phyloP scores from a whole-genome alignment of 2,888 invertebrate species.

The Tiliacea citrago region DNA sequence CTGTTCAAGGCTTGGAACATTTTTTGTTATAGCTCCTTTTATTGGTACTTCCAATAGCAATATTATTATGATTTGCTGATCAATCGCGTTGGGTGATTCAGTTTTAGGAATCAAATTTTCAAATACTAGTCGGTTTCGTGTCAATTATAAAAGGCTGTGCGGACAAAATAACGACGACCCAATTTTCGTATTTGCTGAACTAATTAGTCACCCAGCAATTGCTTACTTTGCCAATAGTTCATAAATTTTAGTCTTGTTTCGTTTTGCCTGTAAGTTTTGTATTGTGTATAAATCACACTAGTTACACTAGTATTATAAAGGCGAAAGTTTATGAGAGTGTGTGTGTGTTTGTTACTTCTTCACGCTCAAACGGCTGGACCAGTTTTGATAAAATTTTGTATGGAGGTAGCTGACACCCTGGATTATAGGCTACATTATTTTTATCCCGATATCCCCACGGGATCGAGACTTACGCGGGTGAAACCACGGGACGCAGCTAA shows the following conservation, averaged over 20 bases:
- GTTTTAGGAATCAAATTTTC: slow-evolving; percentile 5
- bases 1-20: slow-evolving; percentile 19
- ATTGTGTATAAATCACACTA: no score
- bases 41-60: slow-evolving; percentile 31
- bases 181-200: background rate
- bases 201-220: background rate
- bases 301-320: no score
- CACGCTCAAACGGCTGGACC: no score
- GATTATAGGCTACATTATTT: no score
- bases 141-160: background rate
- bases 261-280: background rate
- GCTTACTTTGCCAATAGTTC: background rate
- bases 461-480: no score
- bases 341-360: no score
- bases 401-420: no score
- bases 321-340: no score
- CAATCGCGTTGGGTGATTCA: background rate
- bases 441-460: no score
- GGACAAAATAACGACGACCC: background rate
- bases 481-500: no score
- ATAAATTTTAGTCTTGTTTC: no score
- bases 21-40: slow-evolving; percentile 32
- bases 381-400: no score
- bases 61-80: slow-evolving; percentile 38
- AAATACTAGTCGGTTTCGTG: background rate